These are phyloP conservation scores for Cyaniris semiargus DNA, from an alignment of 2,888 invertebrate genomes.

Conservation along the genomic window DNA sequence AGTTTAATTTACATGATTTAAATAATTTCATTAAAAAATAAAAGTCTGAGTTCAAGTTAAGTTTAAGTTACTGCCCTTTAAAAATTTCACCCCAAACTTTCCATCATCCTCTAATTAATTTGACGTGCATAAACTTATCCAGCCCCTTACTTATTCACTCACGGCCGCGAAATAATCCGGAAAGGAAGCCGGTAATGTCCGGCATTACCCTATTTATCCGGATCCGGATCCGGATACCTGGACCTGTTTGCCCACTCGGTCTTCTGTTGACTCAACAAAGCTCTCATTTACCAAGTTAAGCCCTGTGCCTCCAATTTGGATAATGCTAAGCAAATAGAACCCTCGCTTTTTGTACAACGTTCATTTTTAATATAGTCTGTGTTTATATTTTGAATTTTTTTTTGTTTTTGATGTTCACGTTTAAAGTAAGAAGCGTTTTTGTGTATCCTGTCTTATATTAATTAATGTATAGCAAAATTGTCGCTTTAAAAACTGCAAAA, in stretches of 20 bases:
- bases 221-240: slow-evolving; percentile 37
- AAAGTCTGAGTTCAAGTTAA: too few relatives aligned
- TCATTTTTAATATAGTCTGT: slow-evolving; percentile 33
- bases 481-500: background rate
- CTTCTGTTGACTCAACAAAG: slow-evolving; percentile 62
- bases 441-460: background rate
- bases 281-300: slow-evolving; percentile 72
- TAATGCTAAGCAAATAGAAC: slow-evolving; percentile 51
- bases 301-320: slow-evolving; percentile 67
- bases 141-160: slow-evolving; percentile 15
- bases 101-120: slow-evolving; percentile 5
- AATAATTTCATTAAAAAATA: too few relatives aligned
- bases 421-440: background rate
- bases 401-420: background rate
- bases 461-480: background rate
- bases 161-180: background rate
- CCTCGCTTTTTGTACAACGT: slow-evolving; percentile 30
- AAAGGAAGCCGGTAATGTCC: slow-evolving; percentile 3
- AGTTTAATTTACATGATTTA: too few relatives aligned
- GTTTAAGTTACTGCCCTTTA: background rate
- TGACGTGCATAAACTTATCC: slow-evolving; percentile 13
- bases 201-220: slow-evolving; percentile 27
- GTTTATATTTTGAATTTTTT: background rate
- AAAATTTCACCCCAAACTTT: background rate
- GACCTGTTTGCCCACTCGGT: slow-evolving; percentile 53